These are phyloP conservation scores for Glossophaga mutica DNA, from an alignment of 2,797 vertebrate species.

Conservation along the genomic window DNA sequence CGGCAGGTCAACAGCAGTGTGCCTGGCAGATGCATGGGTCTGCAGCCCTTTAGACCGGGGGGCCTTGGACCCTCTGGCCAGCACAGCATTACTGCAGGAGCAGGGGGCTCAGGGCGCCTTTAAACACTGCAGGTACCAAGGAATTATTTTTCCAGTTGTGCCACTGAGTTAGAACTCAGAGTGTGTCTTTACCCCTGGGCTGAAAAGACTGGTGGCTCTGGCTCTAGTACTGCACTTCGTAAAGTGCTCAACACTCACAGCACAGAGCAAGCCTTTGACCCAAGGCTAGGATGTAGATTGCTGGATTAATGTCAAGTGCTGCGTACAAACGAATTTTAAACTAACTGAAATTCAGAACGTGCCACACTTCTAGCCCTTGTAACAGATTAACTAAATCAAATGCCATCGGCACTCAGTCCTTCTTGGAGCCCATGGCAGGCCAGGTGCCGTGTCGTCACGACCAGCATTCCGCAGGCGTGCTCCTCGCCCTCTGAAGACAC, in stretches of 20 bases:
- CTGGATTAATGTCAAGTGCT: slow-evolving; percentile 95
- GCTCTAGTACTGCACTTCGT: slow-evolving; percentile 89
- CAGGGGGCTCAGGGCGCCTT: background rate
- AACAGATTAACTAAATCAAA: background rate
- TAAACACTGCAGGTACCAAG: background rate
- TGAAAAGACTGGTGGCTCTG: slow-evolving; percentile 91
- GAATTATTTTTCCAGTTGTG: slow-evolving; percentile 57
- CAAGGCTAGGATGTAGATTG: slow-evolving; percentile 82
- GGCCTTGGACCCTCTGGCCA: no score
- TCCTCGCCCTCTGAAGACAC: background rate
- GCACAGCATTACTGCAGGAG: background rate
- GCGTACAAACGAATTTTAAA: background rate
- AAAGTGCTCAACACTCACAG: slow-evolving; percentile 87
- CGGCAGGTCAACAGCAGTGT: background rate
- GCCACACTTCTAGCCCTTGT: background rate
- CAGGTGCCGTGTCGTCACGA: background rate
- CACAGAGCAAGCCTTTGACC: slow-evolving; percentile 76
- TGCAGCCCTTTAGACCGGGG: no score
- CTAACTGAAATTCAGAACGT: background rate
- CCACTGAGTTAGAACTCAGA: background rate
- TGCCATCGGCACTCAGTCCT: background rate
- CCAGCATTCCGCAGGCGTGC: background rate
- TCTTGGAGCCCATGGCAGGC: background rate
- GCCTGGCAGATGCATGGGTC: background rate
- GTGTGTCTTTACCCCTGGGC: slow-evolving; percentile 84